Conservation (phyloP, 2,797 vertebrate species). For the Urocyon cinereoargenteus region DNA sequence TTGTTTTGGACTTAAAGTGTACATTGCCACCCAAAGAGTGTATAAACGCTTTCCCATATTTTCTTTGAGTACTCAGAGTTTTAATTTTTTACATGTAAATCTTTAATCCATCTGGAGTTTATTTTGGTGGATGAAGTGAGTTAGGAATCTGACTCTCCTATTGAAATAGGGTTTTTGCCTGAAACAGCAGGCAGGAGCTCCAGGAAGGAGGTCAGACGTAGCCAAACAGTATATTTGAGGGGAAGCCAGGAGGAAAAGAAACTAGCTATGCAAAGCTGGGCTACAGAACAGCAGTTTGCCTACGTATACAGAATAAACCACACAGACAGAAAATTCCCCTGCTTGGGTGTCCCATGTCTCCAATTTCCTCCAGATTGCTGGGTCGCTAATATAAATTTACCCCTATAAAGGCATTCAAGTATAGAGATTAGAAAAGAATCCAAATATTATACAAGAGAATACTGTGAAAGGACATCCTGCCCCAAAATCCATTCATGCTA, state of each 20-base stretch:
- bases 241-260: slow-evolving; percentile 42
- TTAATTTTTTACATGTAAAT: slow-evolving; percentile 64
- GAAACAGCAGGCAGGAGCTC: slow-evolving; percentile 54
- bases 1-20: slow-evolving; percentile 49
- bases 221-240: slow-evolving; percentile 46
- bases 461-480: not conserved
- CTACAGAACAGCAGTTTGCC: not conserved
- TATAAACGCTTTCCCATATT: slow-evolving; percentile 65
- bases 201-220: slow-evolving; percentile 63
- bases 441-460: not conserved
- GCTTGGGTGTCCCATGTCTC: not conserved
- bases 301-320: slow-evolving; percentile 20
- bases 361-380: slow-evolving; percentile 22
- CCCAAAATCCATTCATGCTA: not conserved
- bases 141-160: slow-evolving; percentile 65
- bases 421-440: not conserved
- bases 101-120: slow-evolving; percentile 75
- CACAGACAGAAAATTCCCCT: slow-evolving; percentile 21
- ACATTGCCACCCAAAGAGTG: not conserved
- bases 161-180: slow-evolving; percentile 39
- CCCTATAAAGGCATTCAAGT: not conserved
- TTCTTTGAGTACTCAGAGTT: slow-evolving; percentile 60
- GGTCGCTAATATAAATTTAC: slow-evolving; percentile 44
- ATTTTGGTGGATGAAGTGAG: slow-evolving; percentile 66
- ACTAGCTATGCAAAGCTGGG: slow-evolving; percentile 27